Evolutionary conservation across 2,888 invertebrate genomes (phyloP).

Genomic region (Melieria omissa): DNA sequence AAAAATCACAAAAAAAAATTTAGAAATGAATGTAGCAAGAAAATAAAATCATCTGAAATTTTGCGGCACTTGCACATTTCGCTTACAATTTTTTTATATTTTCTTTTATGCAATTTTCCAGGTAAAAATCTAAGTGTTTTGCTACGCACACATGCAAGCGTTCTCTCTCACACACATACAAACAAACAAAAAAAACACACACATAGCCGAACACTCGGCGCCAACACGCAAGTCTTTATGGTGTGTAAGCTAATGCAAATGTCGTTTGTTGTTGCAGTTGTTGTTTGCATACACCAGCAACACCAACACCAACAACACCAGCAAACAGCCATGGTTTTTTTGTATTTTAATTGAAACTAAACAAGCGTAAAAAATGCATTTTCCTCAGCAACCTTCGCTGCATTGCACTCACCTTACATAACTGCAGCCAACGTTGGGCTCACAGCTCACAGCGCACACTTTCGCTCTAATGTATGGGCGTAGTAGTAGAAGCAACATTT

Average conservation of each 20-base stretch:
- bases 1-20: neutral
- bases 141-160: too few relatives aligned
- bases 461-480: neutral
- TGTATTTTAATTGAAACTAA: conserved; percentile 34
- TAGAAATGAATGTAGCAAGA: too few relatives aligned
- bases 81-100: too few relatives aligned
- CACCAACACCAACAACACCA: neutral
- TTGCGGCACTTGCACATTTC: neutral
- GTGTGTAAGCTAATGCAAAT: conserved; percentile 7
- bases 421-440: neutral
- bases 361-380: conserved; percentile 32
- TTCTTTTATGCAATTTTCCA: too few relatives aligned
- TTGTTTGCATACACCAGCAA: conserved; percentile 9
- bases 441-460: too few relatives aligned
- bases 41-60: too few relatives aligned
- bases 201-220: too few relatives aligned
- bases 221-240: neutral
- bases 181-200: too few relatives aligned
- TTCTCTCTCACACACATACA: too few relatives aligned
- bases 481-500: conserved; percentile 21
- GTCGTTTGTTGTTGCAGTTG: conserved; percentile 19
- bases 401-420: neutral
- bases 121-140: too few relatives aligned
- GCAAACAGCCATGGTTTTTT: neutral
- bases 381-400: conserved; percentile 1